Evolutionary conservation across 2,797 vertebrate species (phyloP).

Genomic region (Hydrocynus forskahlii): DNA sequence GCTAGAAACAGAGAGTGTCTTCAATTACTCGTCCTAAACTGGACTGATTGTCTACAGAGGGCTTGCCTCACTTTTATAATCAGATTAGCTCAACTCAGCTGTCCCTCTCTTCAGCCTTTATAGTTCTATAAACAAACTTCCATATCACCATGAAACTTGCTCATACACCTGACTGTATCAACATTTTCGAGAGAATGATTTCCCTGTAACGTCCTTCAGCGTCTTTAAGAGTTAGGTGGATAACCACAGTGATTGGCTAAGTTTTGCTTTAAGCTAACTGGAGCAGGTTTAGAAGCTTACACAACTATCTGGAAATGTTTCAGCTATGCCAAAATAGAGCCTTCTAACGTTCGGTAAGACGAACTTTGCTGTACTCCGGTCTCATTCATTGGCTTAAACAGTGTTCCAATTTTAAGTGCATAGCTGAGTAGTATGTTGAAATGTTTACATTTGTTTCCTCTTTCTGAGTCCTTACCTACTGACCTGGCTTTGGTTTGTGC

Average conservation of each 20-base stretch:
- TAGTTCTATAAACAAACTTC: conserved; percentile 34
- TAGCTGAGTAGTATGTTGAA: not conserved
- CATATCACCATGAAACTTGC: conserved; percentile 21
- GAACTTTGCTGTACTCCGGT: not conserved
- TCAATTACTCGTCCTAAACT: conserved; percentile 27
- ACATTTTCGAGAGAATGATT: conserved; percentile 6
- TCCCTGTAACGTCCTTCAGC: conserved; percentile 10
- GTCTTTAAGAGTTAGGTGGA: conserved; percentile 20
- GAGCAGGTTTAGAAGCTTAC: conserved; percentile 21
- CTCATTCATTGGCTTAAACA: too few relatives aligned
- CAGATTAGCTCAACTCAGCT: conserved; percentile 39
- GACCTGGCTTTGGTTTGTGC: conserved; percentile 20
- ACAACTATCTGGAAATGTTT: conserved; percentile 6
- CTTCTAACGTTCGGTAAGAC: not conserved
- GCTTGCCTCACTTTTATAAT: conserved; percentile 32
- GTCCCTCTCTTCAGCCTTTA: conserved; percentile 28
- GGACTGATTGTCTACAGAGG: conserved; percentile 26
- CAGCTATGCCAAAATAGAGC: conserved; percentile 11
- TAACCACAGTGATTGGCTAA: conserved; percentile 35
- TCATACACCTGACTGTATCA: not conserved
- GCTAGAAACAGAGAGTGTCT: conserved; percentile 3
- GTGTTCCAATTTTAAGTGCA: not conserved
- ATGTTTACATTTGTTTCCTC: not conserved
- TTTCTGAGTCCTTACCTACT: conserved; percentile 29
- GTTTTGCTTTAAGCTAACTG: conserved; percentile 4